phyloP scores from a whole-genome alignment of 1,140 invertebrate species.

The Uloborus diversus region DNA sequence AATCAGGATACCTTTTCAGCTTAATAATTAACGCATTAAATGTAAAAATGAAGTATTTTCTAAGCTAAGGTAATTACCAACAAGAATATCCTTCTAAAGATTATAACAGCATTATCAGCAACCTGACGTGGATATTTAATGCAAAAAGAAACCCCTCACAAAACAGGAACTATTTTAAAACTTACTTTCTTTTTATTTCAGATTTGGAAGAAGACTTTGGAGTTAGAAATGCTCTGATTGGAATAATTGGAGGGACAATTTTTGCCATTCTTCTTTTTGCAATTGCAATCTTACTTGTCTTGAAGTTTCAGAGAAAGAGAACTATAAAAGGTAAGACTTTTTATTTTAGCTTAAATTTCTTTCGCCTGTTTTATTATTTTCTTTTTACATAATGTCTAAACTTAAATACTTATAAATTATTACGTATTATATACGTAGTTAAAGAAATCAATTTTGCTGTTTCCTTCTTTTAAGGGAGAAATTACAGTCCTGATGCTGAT shows the following conservation, averaged over 20 bases:
- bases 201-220: slow-evolving; percentile 11
- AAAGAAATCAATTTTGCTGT: background rate
- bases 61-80: too few relatives aligned
- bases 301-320: slow-evolving; percentile 5
- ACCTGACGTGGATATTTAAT: too few relatives aligned
- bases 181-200: background rate
- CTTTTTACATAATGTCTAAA: too few relatives aligned
- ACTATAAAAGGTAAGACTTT: slow-evolving; percentile 20
- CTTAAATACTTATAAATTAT: too few relatives aligned
- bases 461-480: slow-evolving; percentile 11
- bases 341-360: background rate
- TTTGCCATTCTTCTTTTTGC: slow-evolving; percentile 1
- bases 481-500: slow-evolving; percentile 22
- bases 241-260: slow-evolving; percentile 20
- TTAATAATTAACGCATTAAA: too few relatives aligned
- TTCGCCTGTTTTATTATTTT: too few relatives aligned
- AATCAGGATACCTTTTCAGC: too few relatives aligned
- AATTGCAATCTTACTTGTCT: background rate
- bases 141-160: too few relatives aligned
- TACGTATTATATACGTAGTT: background rate
- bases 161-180: too few relatives aligned
- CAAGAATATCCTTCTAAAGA: too few relatives aligned
- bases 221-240: slow-evolving; percentile 15
- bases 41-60: too few relatives aligned
- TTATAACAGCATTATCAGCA: too few relatives aligned